A percentile compares a stretch with the other conserved stretches of the same genome.
Evolutionary conservation across 2,113 vertebrate species (phyloP).

Genomic region (Melanerpes formicivorus): DNA sequence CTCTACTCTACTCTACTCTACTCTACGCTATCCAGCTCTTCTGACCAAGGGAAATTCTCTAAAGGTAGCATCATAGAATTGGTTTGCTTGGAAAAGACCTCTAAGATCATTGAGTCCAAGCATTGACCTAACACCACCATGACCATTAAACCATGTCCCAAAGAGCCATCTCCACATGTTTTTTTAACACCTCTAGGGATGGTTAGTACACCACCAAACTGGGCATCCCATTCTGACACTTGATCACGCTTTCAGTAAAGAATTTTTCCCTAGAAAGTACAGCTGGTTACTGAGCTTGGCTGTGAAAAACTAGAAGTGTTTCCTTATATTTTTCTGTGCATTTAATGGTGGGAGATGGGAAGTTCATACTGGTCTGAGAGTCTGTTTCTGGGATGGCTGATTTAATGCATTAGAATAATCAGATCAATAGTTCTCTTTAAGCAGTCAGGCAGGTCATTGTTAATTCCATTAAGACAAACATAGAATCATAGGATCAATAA

Average conservation of each 20-base stretch:
- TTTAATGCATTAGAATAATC: slow-evolving; percentile 16
- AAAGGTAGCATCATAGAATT: neutral
- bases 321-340: neutral
- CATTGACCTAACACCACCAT: too few relatives aligned
- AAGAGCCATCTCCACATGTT: too few relatives aligned
- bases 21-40: neutral
- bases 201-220: too few relatives aligned
- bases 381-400: neutral
- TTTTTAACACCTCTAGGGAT: too few relatives aligned
- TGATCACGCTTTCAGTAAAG: too few relatives aligned
- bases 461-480: neutral
- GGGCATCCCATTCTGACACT: too few relatives aligned
- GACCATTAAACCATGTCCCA: too few relatives aligned
- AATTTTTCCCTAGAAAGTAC: neutral
- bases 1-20: too few relatives aligned
- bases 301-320: neutral
- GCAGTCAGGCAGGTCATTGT: neutral
- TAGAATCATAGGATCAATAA: neutral
- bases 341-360: neutral
- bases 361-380: neutral
- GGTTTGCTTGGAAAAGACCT: too few relatives aligned
- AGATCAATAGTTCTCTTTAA: neutral
- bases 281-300: neutral
- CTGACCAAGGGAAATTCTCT: neutral
- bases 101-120: too few relatives aligned